Conservation (phyloP, 2,113 vertebrate species). For the Aegotheles bennettii region DNA sequence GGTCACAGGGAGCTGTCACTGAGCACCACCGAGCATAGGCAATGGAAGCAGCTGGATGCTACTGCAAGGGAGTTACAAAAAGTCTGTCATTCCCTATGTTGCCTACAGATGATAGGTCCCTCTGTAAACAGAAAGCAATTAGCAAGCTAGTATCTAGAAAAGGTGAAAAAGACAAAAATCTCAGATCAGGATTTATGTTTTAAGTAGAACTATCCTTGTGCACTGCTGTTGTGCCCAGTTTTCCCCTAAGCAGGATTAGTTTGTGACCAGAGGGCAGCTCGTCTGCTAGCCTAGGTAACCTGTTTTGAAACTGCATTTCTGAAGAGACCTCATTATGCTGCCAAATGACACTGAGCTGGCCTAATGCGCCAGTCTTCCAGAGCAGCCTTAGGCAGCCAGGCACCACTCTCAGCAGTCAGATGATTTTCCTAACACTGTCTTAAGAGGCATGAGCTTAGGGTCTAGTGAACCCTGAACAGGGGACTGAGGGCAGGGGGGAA, state of each 20-base stretch:
- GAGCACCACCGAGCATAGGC: neutral
- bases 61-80: neutral
- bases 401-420: neutral
- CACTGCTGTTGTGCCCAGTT: neutral
- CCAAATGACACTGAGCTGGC: neutral
- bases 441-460: neutral
- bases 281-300: neutral
- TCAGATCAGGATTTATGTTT: neutral
- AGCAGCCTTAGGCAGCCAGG: neutral
- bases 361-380: neutral
- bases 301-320: neutral
- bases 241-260: neutral
- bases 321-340: neutral
- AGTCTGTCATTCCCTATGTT: neutral
- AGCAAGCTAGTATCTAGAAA: neutral
- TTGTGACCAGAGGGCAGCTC: neutral
- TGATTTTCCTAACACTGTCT: neutral
- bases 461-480: neutral
- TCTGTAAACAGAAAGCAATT: neutral
- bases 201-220: neutral
- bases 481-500: rapidly evolving
- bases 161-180: neutral
- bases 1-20: neutral
- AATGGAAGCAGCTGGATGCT: neutral
- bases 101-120: neutral